Evolutionary conservation across 2,888 invertebrate genomes (phyloP).

Genomic region (Nomada goodeniana): DNA sequence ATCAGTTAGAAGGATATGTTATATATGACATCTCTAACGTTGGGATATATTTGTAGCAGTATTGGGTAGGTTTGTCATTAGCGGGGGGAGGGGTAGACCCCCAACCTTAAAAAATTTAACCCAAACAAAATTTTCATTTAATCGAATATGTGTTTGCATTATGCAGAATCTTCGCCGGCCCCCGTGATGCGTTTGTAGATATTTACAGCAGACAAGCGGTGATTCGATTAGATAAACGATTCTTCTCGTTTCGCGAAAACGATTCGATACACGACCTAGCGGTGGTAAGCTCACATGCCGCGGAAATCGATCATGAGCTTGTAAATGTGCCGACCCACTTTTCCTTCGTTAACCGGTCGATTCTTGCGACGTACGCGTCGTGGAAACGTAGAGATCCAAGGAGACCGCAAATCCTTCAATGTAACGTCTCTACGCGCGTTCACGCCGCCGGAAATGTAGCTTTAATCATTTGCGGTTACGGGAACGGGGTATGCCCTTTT

Average conservation of each 20-base stretch:
- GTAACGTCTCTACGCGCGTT: constrained; percentile 30
- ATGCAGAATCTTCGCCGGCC: too few relatives aligned
- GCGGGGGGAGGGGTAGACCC: too few relatives aligned
- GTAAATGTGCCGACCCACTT: constrained; percentile 54
- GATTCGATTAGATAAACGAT: neutral
- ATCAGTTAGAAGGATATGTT: too few relatives aligned
- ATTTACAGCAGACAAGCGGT: too few relatives aligned
- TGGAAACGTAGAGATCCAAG: constrained; percentile 29
- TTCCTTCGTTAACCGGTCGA: constrained; percentile 18
- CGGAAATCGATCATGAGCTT: constrained; percentile 42
- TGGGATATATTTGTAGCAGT: too few relatives aligned
- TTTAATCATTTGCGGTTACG: constrained; percentile 50
- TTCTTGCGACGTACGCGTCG: constrained; percentile 25
- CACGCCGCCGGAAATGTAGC: constrained; percentile 37
- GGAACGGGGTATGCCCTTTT: constrained; percentile 23
- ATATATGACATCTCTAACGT: too few relatives aligned
- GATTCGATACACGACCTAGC: constrained; percentile 11
- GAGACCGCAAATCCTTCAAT: constrained; percentile 57
- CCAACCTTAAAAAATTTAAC: too few relatives aligned
- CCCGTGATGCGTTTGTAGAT: too few relatives aligned
- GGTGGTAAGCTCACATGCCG: constrained; percentile 8
- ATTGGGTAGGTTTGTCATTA: too few relatives aligned
- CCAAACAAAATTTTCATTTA: too few relatives aligned
- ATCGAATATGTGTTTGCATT: too few relatives aligned
- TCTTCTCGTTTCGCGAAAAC: constrained; percentile 15